Evolutionary conservation across 2,113 vertebrate species (phyloP).

Genomic region (Pangasianodon gigas): DNA sequence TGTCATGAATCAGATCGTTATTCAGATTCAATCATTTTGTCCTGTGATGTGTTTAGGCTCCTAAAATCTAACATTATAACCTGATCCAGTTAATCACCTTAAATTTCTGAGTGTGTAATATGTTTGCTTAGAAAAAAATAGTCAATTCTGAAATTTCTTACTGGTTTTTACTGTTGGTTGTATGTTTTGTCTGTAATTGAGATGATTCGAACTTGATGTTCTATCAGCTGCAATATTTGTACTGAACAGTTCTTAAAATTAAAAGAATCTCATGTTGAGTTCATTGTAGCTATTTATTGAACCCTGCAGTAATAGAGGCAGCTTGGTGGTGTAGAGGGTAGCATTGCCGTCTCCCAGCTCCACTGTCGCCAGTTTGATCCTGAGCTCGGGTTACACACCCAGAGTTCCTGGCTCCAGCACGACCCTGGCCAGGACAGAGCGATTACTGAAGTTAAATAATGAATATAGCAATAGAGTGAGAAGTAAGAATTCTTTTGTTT

Average conservation of each 20-base stretch:
- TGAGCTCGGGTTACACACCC: neutral
- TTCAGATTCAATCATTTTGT: constrained; percentile 1
- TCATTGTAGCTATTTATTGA: neutral
- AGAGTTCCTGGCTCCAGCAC: neutral
- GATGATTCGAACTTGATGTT: constrained; percentile 17
- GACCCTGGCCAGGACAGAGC: neutral
- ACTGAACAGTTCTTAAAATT: constrained; percentile 19
- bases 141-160: constrained; percentile 22
- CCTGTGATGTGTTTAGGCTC: constrained; percentile 1
- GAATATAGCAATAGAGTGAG: neutral
- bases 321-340: neutral
- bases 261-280: constrained; percentile 22
- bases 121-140: neutral
- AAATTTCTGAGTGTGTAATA: neutral
- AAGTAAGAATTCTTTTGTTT: neutral
- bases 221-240: constrained; percentile 39
- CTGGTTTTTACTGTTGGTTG: constrained; percentile 38
- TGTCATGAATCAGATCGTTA: neutral
- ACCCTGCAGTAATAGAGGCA: neutral
- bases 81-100: neutral
- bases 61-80: neutral
- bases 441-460: neutral
- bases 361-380: neutral
- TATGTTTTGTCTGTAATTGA: constrained; percentile 17
- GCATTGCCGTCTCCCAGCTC: neutral